These are phyloP conservation scores for Stomorhina lunata DNA, from an alignment of 2,888 invertebrate genomes.

Conservation along the genomic window DNA sequence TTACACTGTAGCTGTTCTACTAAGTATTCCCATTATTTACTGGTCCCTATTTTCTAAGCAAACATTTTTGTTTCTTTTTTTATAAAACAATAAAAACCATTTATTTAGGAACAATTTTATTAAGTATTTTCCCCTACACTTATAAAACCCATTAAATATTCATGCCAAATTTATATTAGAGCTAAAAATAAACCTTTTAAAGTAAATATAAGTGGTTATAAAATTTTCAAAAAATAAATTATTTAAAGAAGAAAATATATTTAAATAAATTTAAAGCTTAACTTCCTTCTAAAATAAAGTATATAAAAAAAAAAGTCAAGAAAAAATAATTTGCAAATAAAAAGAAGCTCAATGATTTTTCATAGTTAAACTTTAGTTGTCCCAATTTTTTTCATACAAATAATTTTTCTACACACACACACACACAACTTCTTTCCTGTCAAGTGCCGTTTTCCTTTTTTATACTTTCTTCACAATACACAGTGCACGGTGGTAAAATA, in stretches of 20 bases:
- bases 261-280: neutral
- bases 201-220: neutral
- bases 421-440: slow-evolving; percentile 6
- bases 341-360: neutral
- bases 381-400: neutral
- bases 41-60: neutral
- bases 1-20: neutral
- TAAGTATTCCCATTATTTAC: neutral
- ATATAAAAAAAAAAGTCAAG: neutral
- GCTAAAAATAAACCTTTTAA: neutral
- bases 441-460: neutral
- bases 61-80: neutral
- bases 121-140: neutral
- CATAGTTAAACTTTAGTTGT: slow-evolving; percentile 7
- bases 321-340: neutral
- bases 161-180: neutral
- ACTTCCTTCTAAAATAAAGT: neutral
- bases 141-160: neutral
- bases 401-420: neutral
- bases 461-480: neutral
- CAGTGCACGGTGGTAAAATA: too few relatives aligned
- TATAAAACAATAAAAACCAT: neutral
- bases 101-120: neutral
- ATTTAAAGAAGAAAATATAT: neutral
- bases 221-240: neutral